These are phyloP conservation scores for Amiota communis DNA, from an alignment of 2,888 invertebrate genomes.

Conservation along the genomic window DNA sequence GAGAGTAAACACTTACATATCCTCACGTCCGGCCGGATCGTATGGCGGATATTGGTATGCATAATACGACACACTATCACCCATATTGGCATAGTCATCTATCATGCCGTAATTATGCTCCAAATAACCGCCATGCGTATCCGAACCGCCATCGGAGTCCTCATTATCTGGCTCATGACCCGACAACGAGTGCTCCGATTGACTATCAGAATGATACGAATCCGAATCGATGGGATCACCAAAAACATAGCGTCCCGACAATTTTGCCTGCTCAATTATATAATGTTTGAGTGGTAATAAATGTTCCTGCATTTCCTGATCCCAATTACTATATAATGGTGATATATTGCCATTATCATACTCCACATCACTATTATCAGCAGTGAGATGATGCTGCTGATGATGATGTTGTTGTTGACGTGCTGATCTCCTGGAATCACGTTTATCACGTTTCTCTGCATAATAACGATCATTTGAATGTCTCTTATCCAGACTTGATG, in stretches of 20 bases:
- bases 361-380: conserved; percentile 74
- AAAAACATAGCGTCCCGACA: conserved; percentile 80
- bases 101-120: conserved; percentile 76
- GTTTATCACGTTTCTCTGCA: conserved; percentile 53
- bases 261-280: conserved; percentile 87
- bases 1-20: conserved; percentile 63
- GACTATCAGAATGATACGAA: conserved; percentile 85
- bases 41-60: conserved; percentile 77
- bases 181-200: conserved; percentile 78
- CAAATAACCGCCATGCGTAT: conserved; percentile 77
- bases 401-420: conserved; percentile 35
- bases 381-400: conserved; percentile 56
- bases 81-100: conserved; percentile 72
- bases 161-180: conserved; percentile 85
- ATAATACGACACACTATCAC: conserved; percentile 77
- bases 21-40: conserved; percentile 75
- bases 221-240: conserved; percentile 82
- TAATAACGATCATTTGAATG: conserved; percentile 55
- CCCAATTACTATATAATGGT: conserved; percentile 84
- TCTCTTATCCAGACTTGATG: conserved; percentile 64
- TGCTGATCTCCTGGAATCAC: conserved; percentile 54
- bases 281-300: conserved; percentile 89
- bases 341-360: conserved; percentile 78
- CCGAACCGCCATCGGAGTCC: conserved; percentile 82
- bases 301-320: conserved; percentile 81